A percentile compares a stretch with the other conserved stretches of the same genome.
Conservation (phyloP, 2,888 invertebrate species). For the Stenichneumon culpator region DNA sequence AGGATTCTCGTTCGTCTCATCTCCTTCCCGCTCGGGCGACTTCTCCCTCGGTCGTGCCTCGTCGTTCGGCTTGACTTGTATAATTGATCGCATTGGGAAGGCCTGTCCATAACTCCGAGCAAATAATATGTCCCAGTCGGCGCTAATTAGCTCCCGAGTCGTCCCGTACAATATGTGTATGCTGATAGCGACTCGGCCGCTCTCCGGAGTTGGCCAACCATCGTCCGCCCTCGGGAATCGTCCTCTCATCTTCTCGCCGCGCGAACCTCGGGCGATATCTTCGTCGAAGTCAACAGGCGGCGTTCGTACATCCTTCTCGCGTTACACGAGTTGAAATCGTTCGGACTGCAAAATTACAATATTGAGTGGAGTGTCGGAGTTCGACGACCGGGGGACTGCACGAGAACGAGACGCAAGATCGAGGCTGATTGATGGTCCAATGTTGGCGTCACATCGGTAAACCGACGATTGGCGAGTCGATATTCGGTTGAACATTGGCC, state of each 20-base stretch:
- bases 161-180: slow-evolving; percentile 43
- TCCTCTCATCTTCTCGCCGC: slow-evolving; percentile 51
- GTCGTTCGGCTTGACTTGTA: slow-evolving; percentile 61
- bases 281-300: neutral
- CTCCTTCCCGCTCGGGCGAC: slow-evolving; percentile 29
- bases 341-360: slow-evolving; percentile 9
- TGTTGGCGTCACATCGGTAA: too few relatives aligned
- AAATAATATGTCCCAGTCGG: slow-evolving; percentile 69
- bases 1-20: slow-evolving; percentile 30
- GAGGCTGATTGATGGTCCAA: too few relatives aligned
- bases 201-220: slow-evolving; percentile 39
- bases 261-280: slow-evolving; percentile 41
- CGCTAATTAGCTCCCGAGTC: slow-evolving; percentile 67
- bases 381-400: slow-evolving; percentile 2
- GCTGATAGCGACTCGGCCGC: slow-evolving; percentile 40
- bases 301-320: slow-evolving; percentile 31
- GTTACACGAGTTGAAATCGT: slow-evolving; percentile 45
- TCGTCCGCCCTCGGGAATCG: slow-evolving; percentile 36
- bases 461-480: too few relatives aligned
- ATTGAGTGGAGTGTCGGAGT: neutral
- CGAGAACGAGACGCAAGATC: neutral
- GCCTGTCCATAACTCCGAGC: slow-evolving; percentile 68
- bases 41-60: slow-evolving; percentile 31
- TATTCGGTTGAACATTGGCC: too few relatives aligned
- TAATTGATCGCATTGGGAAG: slow-evolving; percentile 70